Base-by-base conservation (phyloP, 2,797 vertebrate genomes). In the Chanos chanos region DNA sequence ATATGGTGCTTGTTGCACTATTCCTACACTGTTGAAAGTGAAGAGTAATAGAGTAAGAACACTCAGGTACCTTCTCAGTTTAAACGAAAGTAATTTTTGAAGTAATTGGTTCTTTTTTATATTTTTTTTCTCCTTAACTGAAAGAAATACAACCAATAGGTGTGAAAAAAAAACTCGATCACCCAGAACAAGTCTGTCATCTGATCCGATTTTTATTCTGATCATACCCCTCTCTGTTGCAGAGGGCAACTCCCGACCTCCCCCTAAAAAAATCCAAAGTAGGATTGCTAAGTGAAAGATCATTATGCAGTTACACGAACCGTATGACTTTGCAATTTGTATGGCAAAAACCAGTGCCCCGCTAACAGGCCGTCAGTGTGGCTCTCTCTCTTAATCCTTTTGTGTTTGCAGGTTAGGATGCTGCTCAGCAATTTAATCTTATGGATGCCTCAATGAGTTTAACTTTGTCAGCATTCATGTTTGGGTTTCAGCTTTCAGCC, bases 401-500 rank as follows among this genome's bases (percentile, higher is more conserved):
- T 24, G 37, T 19, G 22, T 16, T 19, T 31, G 25, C 34, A 33
- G 30, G 13, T 18, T 51, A 27, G 49, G 44, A 33, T 5, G 4
- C 10, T 3, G 15, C 21, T 61, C 10, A 59, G 44, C 22, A 19
- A 8, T 45, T 68, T 31, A 39, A 18, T n/a, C 28, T 33, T 40
- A 40, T 8, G 7, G 24, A 47, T 51, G 9, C 12, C 9, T 15
- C n/a, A 1, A 22, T 3, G 41, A 40, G 39, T 44, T 50, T 51
- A 12, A 21, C 24, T 45, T 30, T 44, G 34, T 72, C 66, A 70
- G 56, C 15, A 64, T 24, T 58, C 21, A 22, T 63, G 19, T 25
- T 16, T 16, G 31, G 41, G 49, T 56, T 27, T 45, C 10, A 15
- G n/a, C 33, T 59, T 31, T 10, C n/a, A 18, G 48, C n/a, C 30